A percentile compares a stretch with the other conserved stretches of the same genome.
Conservation (phyloP, 2,797 vertebrate species). For the Anniella stebbinsi region DNA sequence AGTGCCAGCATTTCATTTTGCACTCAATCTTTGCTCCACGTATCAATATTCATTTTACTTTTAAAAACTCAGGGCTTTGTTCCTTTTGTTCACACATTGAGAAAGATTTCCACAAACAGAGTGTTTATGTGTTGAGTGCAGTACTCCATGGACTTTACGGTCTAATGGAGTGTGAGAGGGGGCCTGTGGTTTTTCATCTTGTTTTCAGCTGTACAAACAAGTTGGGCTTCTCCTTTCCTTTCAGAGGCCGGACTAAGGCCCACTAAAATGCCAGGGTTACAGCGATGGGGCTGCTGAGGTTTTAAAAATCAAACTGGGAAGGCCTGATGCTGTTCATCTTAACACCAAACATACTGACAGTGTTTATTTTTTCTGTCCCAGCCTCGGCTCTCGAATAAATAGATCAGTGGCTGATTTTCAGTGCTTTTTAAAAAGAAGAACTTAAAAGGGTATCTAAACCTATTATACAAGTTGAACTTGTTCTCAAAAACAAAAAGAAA, state of each 20-base stretch:
- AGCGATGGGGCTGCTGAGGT: slow-evolving; percentile 71
- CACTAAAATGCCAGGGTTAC: slow-evolving; percentile 70
- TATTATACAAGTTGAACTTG: slow-evolving; percentile 59
- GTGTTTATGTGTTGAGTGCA: slow-evolving; percentile 97
- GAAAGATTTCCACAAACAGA: slow-evolving; percentile 87
- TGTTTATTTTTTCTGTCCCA: slow-evolving; percentile 83
- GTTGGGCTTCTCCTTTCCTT: slow-evolving; percentile 79
- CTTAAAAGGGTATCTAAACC: slow-evolving; percentile 61
- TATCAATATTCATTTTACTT: slow-evolving; percentile 88
- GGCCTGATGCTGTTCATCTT: slow-evolving; percentile 73
- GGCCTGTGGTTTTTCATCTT: slow-evolving; percentile 96
- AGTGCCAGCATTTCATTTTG: slow-evolving; percentile 54
- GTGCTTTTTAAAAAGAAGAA: slow-evolving; percentile 65
- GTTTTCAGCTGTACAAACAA: slow-evolving; percentile 99
- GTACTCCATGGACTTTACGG: slow-evolving; percentile 90
- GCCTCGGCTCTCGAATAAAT: slow-evolving; percentile 79
- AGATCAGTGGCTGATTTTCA: slow-evolving; percentile 72
- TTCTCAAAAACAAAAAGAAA: not conserved
- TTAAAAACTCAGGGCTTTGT: slow-evolving; percentile 60
- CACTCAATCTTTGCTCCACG: slow-evolving; percentile 77
- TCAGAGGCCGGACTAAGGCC: slow-evolving; percentile 71
- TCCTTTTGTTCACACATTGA: slow-evolving; percentile 83
- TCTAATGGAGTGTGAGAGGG: slow-evolving; percentile 96
- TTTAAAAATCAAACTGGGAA: slow-evolving; percentile 77
- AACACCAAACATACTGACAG: slow-evolving; percentile 79